A percentile compares a stretch with the other conserved stretches of the same genome.
These are phyloP conservation scores for Pollimyrus isidori DNA, from an alignment of 2,113 vertebrate species.

Conservation along the genomic window DNA sequence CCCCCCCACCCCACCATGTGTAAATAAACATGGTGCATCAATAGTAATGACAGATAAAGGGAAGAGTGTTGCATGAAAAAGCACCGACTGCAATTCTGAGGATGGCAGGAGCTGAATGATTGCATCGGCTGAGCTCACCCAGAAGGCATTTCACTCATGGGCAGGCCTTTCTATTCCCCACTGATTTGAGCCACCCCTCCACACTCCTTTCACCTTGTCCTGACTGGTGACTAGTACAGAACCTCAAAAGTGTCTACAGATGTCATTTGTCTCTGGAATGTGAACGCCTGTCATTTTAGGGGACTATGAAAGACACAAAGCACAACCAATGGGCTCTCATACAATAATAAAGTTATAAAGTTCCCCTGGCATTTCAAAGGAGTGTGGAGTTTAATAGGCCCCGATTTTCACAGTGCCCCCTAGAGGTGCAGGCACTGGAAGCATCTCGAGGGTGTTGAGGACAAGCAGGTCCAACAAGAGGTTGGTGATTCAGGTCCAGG, in stretches of 20 bases:
- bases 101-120: slow-evolving; percentile 2
- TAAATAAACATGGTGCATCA: not conserved
- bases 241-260: not conserved
- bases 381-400: not conserved
- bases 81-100: not conserved
- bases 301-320: slow-evolving; percentile 8
- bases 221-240: slow-evolving; percentile 11
- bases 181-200: no score
- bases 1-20: not conserved
- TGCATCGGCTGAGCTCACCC: slow-evolving; percentile 11
- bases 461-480: not conserved
- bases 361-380: slow-evolving; percentile 21
- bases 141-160: slow-evolving; percentile 20
- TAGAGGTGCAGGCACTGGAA: not conserved
- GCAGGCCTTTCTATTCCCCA: not conserved
- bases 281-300: slow-evolving; percentile 24
- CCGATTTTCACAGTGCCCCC: not conserved
- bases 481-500: not conserved
- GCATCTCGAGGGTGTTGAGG: not conserved
- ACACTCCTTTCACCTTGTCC: not conserved
- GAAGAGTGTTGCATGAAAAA: not conserved
- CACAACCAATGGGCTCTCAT: slow-evolving; percentile 24
- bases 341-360: slow-evolving; percentile 32
- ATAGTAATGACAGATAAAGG: not conserved
- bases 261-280: slow-evolving; percentile 26